Evolutionary conservation across 2,888 invertebrate genomes (phyloP).

Genomic region (Calameuta pallipes): DNA sequence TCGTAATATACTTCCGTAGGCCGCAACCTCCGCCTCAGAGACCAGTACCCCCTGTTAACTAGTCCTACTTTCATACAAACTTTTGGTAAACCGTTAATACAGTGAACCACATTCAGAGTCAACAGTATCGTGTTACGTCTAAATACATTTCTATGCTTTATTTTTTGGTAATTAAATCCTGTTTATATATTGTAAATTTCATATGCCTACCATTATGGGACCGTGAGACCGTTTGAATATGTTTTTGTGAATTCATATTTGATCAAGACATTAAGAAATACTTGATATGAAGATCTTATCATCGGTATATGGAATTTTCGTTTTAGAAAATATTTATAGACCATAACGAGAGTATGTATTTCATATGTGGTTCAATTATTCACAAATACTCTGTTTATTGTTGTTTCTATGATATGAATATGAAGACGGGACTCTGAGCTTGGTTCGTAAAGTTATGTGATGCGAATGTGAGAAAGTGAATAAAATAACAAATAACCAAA

Average conservation of each 20-base stretch:
- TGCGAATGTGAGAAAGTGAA: background rate
- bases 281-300: background rate
- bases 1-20: slow-evolving; percentile 83
- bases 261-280: background rate
- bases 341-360: background rate
- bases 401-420: background rate
- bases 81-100: background rate
- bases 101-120: background rate
- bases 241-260: background rate
- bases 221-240: background rate
- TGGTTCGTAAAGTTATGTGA: slow-evolving; percentile 2
- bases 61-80: slow-evolving; percentile 19
- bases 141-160: background rate
- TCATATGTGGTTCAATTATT: background rate
- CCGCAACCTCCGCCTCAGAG: slow-evolving; percentile 59
- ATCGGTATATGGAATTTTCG: slow-evolving; percentile 1
- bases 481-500: background rate
- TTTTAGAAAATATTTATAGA: slow-evolving; percentile 1
- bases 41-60: slow-evolving; percentile 50
- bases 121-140: background rate
- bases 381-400: background rate
- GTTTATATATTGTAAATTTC: background rate
- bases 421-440: background rate
- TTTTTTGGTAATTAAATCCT: background rate
- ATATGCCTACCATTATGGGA: background rate